Evolutionary conservation across 2,888 invertebrate genomes (phyloP).

Genomic region (Drosophila longiperda): DNA sequence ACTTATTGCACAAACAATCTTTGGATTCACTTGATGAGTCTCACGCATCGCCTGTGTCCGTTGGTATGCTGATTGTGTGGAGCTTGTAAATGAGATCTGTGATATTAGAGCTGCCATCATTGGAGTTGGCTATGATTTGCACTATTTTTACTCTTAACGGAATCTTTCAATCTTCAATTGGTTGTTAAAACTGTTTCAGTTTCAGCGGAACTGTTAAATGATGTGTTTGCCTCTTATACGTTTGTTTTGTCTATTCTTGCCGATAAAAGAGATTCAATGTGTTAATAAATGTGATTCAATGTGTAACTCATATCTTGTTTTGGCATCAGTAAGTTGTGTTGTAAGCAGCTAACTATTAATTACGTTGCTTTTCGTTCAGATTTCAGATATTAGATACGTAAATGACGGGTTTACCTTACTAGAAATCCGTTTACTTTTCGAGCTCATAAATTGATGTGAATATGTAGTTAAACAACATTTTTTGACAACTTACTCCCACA

Average conservation of each 20-base stretch:
- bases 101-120: slow-evolving; percentile 28
- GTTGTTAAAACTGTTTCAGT: slow-evolving; percentile 4
- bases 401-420: neutral
- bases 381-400: neutral
- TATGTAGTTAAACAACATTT: neutral
- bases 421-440: neutral
- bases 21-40: slow-evolving; percentile 16
- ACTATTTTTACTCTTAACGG: slow-evolving; percentile 24
- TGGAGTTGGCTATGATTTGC: slow-evolving; percentile 27
- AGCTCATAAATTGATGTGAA: neutral
- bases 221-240: neutral
- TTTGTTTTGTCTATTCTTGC: neutral
- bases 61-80: slow-evolving; percentile 35
- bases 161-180: slow-evolving; percentile 25
- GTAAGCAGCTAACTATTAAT: neutral
- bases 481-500: neutral
- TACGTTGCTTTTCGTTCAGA: neutral
- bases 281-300: slow-evolving; percentile 5
- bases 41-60: slow-evolving; percentile 50
- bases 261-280: neutral
- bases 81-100: slow-evolving; percentile 48
- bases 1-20: slow-evolving; percentile 27
- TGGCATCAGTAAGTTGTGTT: neutral
- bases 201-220: slow-evolving; percentile 13
- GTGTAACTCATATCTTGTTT: neutral